Base-by-base conservation (phyloP, 1,140 invertebrate species). In the Hydropsyche tenuis region DNA sequence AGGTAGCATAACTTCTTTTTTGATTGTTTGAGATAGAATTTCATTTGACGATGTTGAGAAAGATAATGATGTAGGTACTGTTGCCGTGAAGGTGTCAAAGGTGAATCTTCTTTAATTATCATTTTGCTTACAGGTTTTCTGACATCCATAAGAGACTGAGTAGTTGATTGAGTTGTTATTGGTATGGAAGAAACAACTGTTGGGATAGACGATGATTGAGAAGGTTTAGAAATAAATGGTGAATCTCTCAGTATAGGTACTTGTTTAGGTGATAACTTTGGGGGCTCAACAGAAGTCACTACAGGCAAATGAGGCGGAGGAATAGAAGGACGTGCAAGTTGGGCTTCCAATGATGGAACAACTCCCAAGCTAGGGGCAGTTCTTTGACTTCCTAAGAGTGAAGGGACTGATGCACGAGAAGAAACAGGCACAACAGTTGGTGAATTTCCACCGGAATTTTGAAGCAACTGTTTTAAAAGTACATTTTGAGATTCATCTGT, bases 401-500 rank as follows among this genome's bases (percentile, higher is more conserved):
- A 85, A 78, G 78, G 85, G 22, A 75, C 83, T 79, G 78, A 84
- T 79, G 75, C 72, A 60, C 79, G 81, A 60, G 22, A 60, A 60
- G 56, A 1, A 77, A 78, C 83, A 71, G 87, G 85, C 12, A 86
- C 85, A 1, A 86, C 80, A 69, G 81, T 82, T 22, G 87, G 81
- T 25, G 86, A 83, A 72, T 85, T 85, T 78, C 80, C 83, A 5
- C 88, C 92, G 9, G 92, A 93, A 78, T 95, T 96, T 81, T 96
- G 94, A 18, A 97, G 81, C 23, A 97, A 84, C 81, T 97, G 93
- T 80, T 97, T 97, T 18, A 97, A 81, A 16, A 97, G 82, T 9
- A 95, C 94, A 85, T 97, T 96, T 80, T 96, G 93, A 0, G 92
- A 92, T 75, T 95, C 92, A 78, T 93, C 92, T 56, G 88, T 86